Conservation (phyloP, 2,888 invertebrate genomes). For the Orchesella flavescens region DNA sequence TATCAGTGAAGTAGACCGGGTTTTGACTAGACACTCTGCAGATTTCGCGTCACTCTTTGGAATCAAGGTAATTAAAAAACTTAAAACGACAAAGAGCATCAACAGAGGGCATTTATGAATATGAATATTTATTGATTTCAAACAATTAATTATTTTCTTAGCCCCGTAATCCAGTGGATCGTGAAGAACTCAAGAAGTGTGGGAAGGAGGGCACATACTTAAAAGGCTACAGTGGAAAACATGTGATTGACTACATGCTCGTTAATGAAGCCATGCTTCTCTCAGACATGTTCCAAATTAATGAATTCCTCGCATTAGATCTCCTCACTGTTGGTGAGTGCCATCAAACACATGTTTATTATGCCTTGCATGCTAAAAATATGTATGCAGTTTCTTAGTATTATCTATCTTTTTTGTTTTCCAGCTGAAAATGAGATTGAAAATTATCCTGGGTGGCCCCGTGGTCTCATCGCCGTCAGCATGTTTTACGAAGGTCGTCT, state of each 20-base stretch:
- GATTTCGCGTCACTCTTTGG: conserved; percentile 88
- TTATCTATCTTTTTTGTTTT: too few species aligned
- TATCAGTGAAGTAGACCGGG: conserved; percentile 77
- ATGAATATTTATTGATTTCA: too few species aligned
- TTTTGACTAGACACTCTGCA: conserved; percentile 86
- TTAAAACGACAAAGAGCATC: too few species aligned
- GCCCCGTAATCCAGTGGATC: conserved; percentile 82
- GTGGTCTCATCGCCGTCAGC: conserved; percentile 93
- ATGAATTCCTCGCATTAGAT: conserved; percentile 92
- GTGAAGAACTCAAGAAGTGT: conserved; percentile 86
- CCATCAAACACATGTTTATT: too few species aligned
- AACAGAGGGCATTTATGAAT: too few species aligned
- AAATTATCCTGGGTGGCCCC: conserved; percentile 89
- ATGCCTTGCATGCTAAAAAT: too few species aligned
- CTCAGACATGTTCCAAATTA: conserved; percentile 94
- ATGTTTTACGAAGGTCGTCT: conserved; percentile 94
- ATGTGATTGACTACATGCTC: conserved; percentile 85
- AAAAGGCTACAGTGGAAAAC: conserved; percentile 80
- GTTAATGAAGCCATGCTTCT: conserved; percentile 95
- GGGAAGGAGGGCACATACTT: conserved; percentile 81
- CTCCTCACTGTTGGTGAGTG: conserved; percentile 83
- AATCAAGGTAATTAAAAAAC: conserved; percentile 93
- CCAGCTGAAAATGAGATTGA: conserved; percentile 83
- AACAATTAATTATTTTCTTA: conserved; percentile 63
- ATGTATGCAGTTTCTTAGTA: too few species aligned